phyloP scores from a whole-genome alignment of 1,140 invertebrate species.

The Ptiloglossa arizonensis region DNA sequence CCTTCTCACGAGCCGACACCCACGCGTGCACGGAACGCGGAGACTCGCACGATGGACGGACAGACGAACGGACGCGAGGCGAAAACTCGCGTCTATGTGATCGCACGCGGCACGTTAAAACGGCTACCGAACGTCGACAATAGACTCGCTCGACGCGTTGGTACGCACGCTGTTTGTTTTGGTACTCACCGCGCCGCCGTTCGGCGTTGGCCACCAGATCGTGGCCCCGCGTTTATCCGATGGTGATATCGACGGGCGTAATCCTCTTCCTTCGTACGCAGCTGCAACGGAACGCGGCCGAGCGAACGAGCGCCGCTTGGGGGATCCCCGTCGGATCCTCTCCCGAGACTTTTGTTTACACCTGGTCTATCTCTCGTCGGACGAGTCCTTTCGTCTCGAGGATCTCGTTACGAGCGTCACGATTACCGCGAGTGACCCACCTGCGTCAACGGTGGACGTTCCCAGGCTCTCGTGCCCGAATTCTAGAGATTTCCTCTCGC shows the following conservation, averaged over 20 bases:
- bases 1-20: background rate
- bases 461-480: too few species aligned
- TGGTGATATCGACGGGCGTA: slow-evolving; percentile 19
- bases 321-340: too few species aligned
- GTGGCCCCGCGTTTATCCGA: slow-evolving; percentile 20
- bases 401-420: too few species aligned
- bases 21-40: background rate
- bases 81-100: background rate
- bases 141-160: background rate
- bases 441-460: too few species aligned
- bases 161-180: slow-evolving; percentile 42
- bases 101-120: too few species aligned
- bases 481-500: too few species aligned
- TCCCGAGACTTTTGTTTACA: background rate
- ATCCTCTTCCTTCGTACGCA: slow-evolving; percentile 23
- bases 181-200: slow-evolving; percentile 27
- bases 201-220: background rate
- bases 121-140: too few species aligned
- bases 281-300: slow-evolving; percentile 17
- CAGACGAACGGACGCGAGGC: too few species aligned
- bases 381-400: too few species aligned
- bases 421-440: too few species aligned
- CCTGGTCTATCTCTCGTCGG: background rate
- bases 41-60: too few species aligned
- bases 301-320: too few species aligned